phyloP scores from a whole-genome alignment of 2,888 invertebrate genomes.

The Lydus trimaculatus region DNA sequence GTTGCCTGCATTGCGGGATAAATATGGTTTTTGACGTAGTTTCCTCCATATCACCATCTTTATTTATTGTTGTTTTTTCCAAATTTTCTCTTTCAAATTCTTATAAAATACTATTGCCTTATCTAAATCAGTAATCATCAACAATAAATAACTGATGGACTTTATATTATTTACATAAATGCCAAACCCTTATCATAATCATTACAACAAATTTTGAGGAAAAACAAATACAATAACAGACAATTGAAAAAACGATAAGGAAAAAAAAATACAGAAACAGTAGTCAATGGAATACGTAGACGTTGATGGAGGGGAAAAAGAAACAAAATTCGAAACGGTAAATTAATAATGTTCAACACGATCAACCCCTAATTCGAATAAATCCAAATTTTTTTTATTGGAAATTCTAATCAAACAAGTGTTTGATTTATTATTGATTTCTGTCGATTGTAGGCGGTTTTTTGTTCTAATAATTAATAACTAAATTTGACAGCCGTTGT shows the following conservation, averaged over 20 bases:
- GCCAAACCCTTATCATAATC: slow-evolving; percentile 33
- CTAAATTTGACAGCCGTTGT: background rate
- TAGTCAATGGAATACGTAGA: too few relatives aligned
- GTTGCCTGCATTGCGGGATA: slow-evolving; percentile 52
- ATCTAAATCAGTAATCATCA: slow-evolving; percentile 50
- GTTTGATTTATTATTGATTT: background rate
- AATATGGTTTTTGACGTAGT: slow-evolving; percentile 48
- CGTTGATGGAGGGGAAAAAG: too few relatives aligned
- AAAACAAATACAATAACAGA: background rate
- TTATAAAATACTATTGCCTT: background rate
- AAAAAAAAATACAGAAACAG: background rate
- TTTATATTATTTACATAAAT: slow-evolving; percentile 45
- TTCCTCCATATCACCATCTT: background rate
- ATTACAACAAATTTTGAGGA: background rate
- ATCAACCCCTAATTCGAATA: background rate
- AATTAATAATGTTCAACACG: background rate
- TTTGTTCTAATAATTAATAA: background rate
- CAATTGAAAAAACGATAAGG: background rate
- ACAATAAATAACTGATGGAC: slow-evolving; percentile 38
- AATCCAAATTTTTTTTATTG: background rate
- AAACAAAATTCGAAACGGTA: background rate
- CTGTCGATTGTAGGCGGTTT: background rate
- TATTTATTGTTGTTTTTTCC: slow-evolving; percentile 23
- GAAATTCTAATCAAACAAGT: background rate
- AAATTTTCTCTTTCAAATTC: background rate